Base-by-base conservation (phyloP, 2,888 invertebrate genomes). In the Agrilus mali region DNA sequence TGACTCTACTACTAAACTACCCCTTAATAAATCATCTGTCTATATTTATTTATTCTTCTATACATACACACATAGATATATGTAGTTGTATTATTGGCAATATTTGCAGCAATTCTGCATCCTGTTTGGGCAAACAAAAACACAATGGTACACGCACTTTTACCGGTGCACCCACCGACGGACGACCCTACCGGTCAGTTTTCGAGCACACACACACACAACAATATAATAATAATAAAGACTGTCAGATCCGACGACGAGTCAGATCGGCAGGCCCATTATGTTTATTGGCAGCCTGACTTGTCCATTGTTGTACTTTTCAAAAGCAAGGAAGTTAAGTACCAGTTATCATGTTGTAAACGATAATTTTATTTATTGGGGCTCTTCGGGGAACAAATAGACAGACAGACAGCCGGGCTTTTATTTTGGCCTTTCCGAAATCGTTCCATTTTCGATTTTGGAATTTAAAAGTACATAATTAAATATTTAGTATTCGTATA, bases 1-100 rank as follows among this genome's bases (percentile, higher is more conserved):
- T 45, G 46, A 52, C 54, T 41, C 47, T 51, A 53, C 54, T 51
- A 54, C 53, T 48, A 35, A 40, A 49, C 53, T 46, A 47, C 55
- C 57, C 55, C 54, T 53, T 58, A 58, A 63, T 63, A 63, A 62
- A 63, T 63, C 63, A 64, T 64, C 61, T 60, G 60, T 58, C 57
- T 40, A 52, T 20, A 7, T 40, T 51, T 20, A 7, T 40, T 51
- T 53, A 55, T 53, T 53, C 56, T 50, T 17, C 20, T 27, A 27
- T 10, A 10, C 22, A 6, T 7, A 22, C 22, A 22, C 22, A 10
- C 4, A 27, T 10, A 27, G 2, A 27, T 7, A 10, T 27, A 27
- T 20, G 7, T 20, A 20, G 3, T 49, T 56, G 61, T 61, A 55
- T 59, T 61, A 61, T 61, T 61, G 60, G 56, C 54, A 58, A 57